Conservation (phyloP, 92 coral and sea anemone species). For the Metridium senile region DNA sequence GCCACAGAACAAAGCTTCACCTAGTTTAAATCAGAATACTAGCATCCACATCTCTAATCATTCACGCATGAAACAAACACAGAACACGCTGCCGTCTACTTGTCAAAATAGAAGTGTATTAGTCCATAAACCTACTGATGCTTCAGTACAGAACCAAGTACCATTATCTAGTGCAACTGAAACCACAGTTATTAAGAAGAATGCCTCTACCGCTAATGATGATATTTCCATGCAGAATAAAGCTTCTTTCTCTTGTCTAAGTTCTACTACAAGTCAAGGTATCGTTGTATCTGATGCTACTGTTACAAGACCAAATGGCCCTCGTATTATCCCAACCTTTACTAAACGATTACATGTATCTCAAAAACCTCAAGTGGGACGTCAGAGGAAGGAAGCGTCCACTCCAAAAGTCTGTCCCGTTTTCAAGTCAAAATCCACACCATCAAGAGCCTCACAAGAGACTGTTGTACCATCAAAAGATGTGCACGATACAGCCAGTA, state of each 20-base stretch:
- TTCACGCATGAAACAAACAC: neutral
- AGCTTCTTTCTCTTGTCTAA: too few species aligned
- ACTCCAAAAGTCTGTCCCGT: constrained; percentile 13
- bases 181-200: neutral
- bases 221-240: too few species aligned
- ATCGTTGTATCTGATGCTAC: neutral
- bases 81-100: neutral
- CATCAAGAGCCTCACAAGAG: neutral
- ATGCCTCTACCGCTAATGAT: neutral
- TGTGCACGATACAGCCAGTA: neutral
- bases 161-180: neutral
- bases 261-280: neutral
- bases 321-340: constrained; percentile 25
- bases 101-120: too few species aligned
- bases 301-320: neutral
- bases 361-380: neutral
- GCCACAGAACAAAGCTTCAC: neutral
- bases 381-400: neutral
- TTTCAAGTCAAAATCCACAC: constrained; percentile 9
- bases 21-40: neutral
- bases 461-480: neutral
- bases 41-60: neutral
- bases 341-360: neutral
- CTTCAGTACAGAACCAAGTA: neutral
- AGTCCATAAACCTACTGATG: too few species aligned